Conservation (phyloP, 2,113 vertebrate genomes). For the Myocastor coypus region DNA sequence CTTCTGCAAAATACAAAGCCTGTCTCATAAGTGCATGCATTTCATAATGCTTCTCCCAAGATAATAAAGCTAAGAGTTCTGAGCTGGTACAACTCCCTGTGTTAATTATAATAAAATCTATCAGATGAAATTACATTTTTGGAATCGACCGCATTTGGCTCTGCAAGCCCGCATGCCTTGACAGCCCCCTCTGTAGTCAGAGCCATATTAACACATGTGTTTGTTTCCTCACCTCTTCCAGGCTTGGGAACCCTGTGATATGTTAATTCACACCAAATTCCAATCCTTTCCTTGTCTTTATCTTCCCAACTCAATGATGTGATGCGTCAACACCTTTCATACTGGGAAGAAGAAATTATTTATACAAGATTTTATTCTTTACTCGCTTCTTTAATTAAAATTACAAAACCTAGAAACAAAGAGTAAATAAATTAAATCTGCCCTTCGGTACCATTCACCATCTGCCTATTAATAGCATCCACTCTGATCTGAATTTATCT, state of each 20-base stretch:
- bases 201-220: constrained; percentile 85
- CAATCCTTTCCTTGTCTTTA: constrained; percentile 81
- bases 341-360: constrained; percentile 68
- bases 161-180: constrained; percentile 82
- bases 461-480: constrained; percentile 60
- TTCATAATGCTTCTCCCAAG: constrained; percentile 87
- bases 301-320: constrained; percentile 79
- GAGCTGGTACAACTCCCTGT: constrained; percentile 80
- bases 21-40: constrained; percentile 85
- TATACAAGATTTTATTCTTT: constrained; percentile 76
- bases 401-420: constrained; percentile 71
- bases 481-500: constrained; percentile 66
- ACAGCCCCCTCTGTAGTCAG: constrained; percentile 77
- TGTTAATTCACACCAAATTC: constrained; percentile 90
- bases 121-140: constrained; percentile 87
- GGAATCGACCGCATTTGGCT: constrained; percentile 86
- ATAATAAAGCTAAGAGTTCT: constrained; percentile 85
- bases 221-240: constrained; percentile 85
- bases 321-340: constrained; percentile 84
- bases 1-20: constrained; percentile 81
- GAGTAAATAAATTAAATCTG: constrained; percentile 73
- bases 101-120: constrained; percentile 88
- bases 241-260: constrained; percentile 78
- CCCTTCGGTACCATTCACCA: constrained; percentile 59
- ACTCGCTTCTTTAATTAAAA: constrained; percentile 83